These are phyloP conservation scores for Prionchulus punctatus DNA, from an alignment of 2,888 invertebrate species.

Conservation along the genomic window DNA sequence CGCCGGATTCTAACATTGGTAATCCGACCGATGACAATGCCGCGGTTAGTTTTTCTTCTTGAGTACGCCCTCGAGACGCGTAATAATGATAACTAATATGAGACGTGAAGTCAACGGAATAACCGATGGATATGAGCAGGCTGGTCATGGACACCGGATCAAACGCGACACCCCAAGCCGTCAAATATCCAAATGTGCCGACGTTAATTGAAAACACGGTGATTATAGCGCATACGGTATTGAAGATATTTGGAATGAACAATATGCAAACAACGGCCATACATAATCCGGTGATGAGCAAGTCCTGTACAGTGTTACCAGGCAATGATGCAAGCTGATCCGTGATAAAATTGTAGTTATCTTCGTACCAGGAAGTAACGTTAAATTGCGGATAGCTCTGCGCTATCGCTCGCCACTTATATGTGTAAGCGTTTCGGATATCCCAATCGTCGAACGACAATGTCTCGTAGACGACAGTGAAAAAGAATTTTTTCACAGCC, in stretches of 20 bases:
- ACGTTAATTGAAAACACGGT: conserved; percentile 1
- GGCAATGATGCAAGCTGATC: neutral
- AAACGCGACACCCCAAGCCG: neutral
- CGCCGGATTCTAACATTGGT: neutral
- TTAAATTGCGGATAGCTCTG: neutral
- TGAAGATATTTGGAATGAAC: neutral
- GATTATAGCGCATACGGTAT: neutral
- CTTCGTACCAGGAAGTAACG: neutral
- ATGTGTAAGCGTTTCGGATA: too few species aligned
- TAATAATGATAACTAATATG: conserved; percentile 1
- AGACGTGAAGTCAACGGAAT: neutral
- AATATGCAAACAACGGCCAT: neutral
- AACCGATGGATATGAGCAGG: neutral
- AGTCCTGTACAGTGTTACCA: neutral
- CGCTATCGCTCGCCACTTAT: neutral
- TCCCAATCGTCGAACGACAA: neutral
- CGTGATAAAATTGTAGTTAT: neutral
- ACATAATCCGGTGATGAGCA: conserved; percentile 1
- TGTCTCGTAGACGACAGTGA: neutral
- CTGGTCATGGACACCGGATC: conserved; percentile 1
- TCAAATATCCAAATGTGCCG: neutral
- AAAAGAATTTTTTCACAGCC: neutral
- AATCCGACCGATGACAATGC: neutral
- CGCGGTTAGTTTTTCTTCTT: neutral
- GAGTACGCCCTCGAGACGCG: neutral